Percentiles rank a stretch among this genome's conserved stretches.
Conservation (phyloP, 2,888 invertebrate species). For the Bhutanitis thaidina region DNA sequence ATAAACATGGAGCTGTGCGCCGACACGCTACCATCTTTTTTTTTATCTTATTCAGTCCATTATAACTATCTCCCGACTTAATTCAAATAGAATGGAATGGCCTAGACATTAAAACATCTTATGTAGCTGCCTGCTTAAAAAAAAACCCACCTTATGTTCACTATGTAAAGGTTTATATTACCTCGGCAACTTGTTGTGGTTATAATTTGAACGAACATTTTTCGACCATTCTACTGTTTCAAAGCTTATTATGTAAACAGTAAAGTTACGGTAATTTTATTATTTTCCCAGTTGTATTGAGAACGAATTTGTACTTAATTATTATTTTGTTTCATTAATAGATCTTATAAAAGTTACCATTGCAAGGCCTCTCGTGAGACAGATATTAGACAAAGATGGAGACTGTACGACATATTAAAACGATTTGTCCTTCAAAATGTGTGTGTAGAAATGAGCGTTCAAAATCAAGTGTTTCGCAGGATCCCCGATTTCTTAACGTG, state of each 20-base stretch:
- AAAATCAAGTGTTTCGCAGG: no score
- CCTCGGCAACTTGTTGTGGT: neutral
- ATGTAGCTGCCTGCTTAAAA: neutral
- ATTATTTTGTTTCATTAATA: no score
- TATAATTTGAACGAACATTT: neutral
- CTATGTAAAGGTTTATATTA: neutral
- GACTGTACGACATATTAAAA: no score
- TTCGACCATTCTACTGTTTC: no score
- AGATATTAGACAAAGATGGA: no score
- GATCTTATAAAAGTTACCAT: no score
- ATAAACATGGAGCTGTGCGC: conserved; percentile 5
- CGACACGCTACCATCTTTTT: conserved; percentile 17
- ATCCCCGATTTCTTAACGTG: no score
- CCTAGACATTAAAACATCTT: conserved; percentile 16
- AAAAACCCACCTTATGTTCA: neutral
- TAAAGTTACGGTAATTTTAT: no score
- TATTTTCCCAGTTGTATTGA: no score
- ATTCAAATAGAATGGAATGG: conserved; percentile 18
- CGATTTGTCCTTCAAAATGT: neutral
- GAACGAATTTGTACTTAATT: no score
- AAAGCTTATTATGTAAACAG: no score
- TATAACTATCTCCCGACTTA: conserved; percentile 26
- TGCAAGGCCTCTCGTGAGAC: no score
- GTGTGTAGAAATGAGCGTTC: neutral
- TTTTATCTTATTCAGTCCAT: conserved; percentile 24